These are phyloP conservation scores for Calypte anna DNA, from an alignment of 2,113 vertebrate genomes.

Conservation along the genomic window DNA sequence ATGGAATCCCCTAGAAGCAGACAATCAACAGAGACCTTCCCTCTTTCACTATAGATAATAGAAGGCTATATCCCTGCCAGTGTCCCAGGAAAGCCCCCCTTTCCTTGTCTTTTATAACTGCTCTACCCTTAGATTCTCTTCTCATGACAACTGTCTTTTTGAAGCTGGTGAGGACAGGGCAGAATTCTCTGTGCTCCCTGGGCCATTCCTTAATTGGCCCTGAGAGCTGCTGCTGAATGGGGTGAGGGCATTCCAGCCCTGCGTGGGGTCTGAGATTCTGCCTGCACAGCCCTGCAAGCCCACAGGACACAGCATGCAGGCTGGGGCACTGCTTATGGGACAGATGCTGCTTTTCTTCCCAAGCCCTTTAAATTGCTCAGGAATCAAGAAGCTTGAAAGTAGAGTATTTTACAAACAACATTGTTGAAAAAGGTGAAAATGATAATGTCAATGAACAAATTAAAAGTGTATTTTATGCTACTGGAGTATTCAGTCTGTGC, in stretches of 20 bases:
- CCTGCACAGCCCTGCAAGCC: background rate
- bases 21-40: background rate
- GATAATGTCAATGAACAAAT: background rate
- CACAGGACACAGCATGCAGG: background rate
- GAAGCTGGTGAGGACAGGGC: background rate
- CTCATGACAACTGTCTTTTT: background rate
- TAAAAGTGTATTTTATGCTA: background rate
- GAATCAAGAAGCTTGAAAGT: background rate
- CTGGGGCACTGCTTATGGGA: fast-evolving
- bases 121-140: conserved; percentile 14
- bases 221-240: conserved; percentile 1
- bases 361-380: background rate
- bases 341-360: background rate
- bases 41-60: background rate
- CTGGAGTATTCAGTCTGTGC: background rate
- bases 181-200: conserved; percentile 43
- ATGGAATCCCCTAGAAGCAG: background rate
- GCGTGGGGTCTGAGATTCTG: background rate
- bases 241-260: conserved; percentile 35
- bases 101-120: conserved; percentile 13
- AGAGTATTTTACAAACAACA: background rate
- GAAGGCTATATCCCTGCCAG: background rate
- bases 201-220: conserved; percentile 50
- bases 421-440: background rate
- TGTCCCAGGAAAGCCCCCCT: background rate